phyloP scores from a whole-genome alignment of 2,888 invertebrate species.

The Acronicta aceris region DNA sequence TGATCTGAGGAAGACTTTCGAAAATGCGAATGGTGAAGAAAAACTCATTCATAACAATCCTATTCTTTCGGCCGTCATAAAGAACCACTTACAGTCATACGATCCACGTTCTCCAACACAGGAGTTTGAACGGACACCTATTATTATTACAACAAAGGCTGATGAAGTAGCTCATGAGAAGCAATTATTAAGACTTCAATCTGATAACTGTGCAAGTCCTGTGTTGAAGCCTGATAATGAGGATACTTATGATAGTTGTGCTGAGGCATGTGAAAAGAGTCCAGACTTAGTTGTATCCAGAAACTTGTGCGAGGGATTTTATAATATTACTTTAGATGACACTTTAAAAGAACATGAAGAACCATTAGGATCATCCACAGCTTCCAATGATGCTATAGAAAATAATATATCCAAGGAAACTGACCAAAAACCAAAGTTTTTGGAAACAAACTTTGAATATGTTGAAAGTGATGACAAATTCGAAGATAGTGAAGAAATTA shows the following conservation, averaged over 20 bases:
- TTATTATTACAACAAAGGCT: constrained; percentile 74
- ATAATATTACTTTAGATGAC: constrained; percentile 77
- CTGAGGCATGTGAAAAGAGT: constrained; percentile 66
- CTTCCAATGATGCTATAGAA: constrained; percentile 80
- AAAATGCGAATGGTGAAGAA: constrained; percentile 75
- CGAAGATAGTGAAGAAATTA: constrained; percentile 66
- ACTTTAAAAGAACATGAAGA: constrained; percentile 75
- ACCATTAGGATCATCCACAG: constrained; percentile 81
- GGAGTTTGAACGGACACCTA: constrained; percentile 90
- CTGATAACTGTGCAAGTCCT: constrained; percentile 69
- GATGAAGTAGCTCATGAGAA: constrained; percentile 63
- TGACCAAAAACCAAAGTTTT: constrained; percentile 77
- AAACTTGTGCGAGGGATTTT: constrained; percentile 80
- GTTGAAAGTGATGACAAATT: constrained; percentile 76
- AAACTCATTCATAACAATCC: constrained; percentile 84
- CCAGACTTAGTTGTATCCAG: constrained; percentile 76
- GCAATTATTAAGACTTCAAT: constrained; percentile 57
- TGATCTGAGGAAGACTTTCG: constrained; percentile 84
- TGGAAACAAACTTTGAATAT: constrained; percentile 91
- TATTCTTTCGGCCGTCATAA: constrained; percentile 84
- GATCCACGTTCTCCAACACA: constrained; percentile 90
- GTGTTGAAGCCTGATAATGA: constrained; percentile 65
- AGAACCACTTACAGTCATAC: constrained; percentile 84
- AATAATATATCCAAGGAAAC: constrained; percentile 69
- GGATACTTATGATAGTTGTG: constrained; percentile 66